Percentiles rank a stretch among this genome's conserved stretches.
Conservation (phyloP, 2,888 invertebrate genomes). For the Philonicus albiceps region DNA sequence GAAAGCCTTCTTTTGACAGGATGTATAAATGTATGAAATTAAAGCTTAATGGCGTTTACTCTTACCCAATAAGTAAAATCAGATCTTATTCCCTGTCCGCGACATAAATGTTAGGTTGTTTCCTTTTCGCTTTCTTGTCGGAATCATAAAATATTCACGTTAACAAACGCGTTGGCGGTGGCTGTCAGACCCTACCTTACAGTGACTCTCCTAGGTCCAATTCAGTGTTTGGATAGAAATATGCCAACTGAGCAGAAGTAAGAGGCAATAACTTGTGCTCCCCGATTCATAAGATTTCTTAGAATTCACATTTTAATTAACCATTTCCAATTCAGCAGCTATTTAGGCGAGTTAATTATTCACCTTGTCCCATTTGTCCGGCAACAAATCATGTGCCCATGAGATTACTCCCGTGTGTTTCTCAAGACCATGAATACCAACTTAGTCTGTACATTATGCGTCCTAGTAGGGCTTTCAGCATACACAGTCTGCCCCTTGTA, state of each 20-base stretch:
- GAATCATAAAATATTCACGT: not conserved
- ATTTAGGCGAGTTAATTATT: slow-evolving; percentile 46
- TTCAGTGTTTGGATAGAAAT: not conserved
- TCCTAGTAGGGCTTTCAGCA: not conserved
- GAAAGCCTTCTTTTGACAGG: too few relatives aligned
- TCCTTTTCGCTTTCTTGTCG: not conserved
- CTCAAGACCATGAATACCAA: slow-evolving; percentile 37
- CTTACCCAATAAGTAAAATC: not conserved
- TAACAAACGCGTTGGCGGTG: not conserved
- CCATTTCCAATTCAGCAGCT: slow-evolving; percentile 22
- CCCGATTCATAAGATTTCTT: not conserved
- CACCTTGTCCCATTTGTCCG: slow-evolving; percentile 45
- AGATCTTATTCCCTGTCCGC: not conserved
- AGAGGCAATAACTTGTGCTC: not conserved
- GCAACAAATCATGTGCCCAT: slow-evolving; percentile 43
- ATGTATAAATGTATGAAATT: too few relatives aligned
- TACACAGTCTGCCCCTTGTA: not conserved
- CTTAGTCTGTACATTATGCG: slow-evolving; percentile 6
- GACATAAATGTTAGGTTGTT: not conserved
- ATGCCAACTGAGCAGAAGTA: not conserved
- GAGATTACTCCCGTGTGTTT: slow-evolving; percentile 17
- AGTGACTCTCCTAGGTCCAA: not conserved
- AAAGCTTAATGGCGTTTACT: not conserved
- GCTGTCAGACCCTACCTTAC: not conserved
- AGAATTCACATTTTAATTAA: slow-evolving; percentile 40